Base-by-base conservation (phyloP, 2,113 vertebrate species). In the Antechinus flavipes region DNA sequence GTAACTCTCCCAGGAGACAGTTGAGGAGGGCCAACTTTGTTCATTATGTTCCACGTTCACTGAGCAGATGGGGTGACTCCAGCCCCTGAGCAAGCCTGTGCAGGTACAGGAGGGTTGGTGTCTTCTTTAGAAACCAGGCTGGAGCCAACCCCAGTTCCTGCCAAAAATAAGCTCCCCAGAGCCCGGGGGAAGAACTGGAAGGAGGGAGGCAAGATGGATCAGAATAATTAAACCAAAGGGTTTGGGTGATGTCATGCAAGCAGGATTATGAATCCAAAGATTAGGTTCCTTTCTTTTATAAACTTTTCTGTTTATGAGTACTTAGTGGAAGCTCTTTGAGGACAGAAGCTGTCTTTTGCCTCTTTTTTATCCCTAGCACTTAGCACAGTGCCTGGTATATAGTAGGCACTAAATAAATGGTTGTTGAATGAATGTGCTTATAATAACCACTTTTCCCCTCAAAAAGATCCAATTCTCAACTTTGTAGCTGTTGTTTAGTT, bases 21-120 rank as follows among this genome's bases (percentile, higher is more conserved):
- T 95, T 0, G 0, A 14, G 84, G 35, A 24, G 93, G 35, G 98
- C 97, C 97, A 98, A 91, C 97, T 98, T 98, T 98, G 98, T 98
- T 96, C 97, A 97, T 96, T 98, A 98, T 98, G 95, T 91, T 0
- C 50, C 26, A 22, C 0, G 22, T 95, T 24, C 96, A 97, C 95
- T 84, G 0, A 0, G 11, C 0, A 84, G 90, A 53, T 35, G 93
- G 90, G n/a, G 93, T 0, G 0, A 49, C 1, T 50, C 91, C 96
- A 84, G 91, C 61, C 14, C n/a, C 93, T 92, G 96, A 50, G 54
- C 96, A 92, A 89, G 98, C 92, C 98, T 91, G 25, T 97, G 97
- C 98, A 98, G 97, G 98, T 97, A 96, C 94, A 55, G 53, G 42
- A n/a, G 94, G 94, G 55, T 9, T 46, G 58, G 7, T 96, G 93